Conservation (phyloP, 2,888 invertebrate genomes). For the Caenorhabditis uteleia region DNA sequence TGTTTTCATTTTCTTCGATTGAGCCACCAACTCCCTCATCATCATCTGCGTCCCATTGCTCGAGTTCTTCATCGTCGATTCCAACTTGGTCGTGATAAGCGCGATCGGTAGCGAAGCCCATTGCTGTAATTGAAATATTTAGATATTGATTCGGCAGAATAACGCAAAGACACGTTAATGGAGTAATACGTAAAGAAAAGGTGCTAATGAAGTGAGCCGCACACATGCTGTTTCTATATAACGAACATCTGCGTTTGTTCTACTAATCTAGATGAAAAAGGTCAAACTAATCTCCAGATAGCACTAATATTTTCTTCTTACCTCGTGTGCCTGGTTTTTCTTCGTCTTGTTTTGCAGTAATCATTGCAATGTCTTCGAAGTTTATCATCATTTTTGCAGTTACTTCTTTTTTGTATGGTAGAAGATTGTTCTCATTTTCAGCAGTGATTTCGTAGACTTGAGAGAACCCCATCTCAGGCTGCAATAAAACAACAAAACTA, state of each 20-base stretch:
- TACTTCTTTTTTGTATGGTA: slow-evolving; percentile 32
- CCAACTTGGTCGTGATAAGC: slow-evolving; percentile 36
- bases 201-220: too few species aligned
- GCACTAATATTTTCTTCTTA: background rate
- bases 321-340: slow-evolving; percentile 17
- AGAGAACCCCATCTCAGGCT: slow-evolving; percentile 29
- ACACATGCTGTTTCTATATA: too few species aligned
- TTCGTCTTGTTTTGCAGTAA: slow-evolving; percentile 26
- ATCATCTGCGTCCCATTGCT: slow-evolving; percentile 42
- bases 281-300: too few species aligned
- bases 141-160: background rate
- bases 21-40: slow-evolving; percentile 27
- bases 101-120: slow-evolving; percentile 48
- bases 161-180: too few species aligned
- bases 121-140: slow-evolving; percentile 10
- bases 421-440: slow-evolving; percentile 33
- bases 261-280: too few species aligned
- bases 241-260: too few species aligned
- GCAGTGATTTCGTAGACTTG: slow-evolving; percentile 32
- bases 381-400: slow-evolving; percentile 40
- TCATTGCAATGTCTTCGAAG: slow-evolving; percentile 35
- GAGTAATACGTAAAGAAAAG: background rate
- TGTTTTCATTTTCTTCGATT: slow-evolving; percentile 19
- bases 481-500: slow-evolving; percentile 1
- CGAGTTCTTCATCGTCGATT: slow-evolving; percentile 29